These are phyloP conservation scores for Shargacucullia verbasci DNA, from an alignment of 2,888 invertebrate species.

Conservation along the genomic window DNA sequence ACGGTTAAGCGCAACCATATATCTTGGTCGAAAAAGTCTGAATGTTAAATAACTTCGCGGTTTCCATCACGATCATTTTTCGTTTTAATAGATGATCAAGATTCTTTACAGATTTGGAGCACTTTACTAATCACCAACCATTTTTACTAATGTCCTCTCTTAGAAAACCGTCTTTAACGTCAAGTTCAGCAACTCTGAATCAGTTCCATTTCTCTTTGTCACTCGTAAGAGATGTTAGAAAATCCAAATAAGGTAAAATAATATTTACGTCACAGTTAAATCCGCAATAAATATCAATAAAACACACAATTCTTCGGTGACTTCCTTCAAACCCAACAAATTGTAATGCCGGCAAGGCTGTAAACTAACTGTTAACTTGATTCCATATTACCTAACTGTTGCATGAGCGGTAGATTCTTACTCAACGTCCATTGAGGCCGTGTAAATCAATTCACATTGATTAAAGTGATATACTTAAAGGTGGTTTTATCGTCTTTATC, in stretches of 20 bases:
- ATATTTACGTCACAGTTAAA: too few species aligned
- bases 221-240: too few species aligned
- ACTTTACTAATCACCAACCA: too few species aligned
- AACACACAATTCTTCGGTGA: not conserved
- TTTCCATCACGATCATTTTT: conserved; percentile 26
- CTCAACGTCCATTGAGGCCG: conserved; percentile 31
- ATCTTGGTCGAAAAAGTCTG: conserved; percentile 27
- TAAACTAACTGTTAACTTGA: conserved; percentile 41
- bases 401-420: conserved; percentile 40
- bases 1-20: conserved; percentile 27
- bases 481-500: conserved; percentile 4
- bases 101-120: too few species aligned
- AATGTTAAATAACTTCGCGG: conserved; percentile 24
- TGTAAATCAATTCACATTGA: conserved; percentile 40
- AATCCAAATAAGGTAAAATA: too few species aligned
- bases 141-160: too few species aligned
- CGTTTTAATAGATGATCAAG: too few species aligned
- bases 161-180: too few species aligned
- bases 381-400: conserved; percentile 47
- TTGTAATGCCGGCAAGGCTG: conserved; percentile 5
- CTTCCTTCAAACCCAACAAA: conserved; percentile 4
- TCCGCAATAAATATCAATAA: too few species aligned
- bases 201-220: too few species aligned
- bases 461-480: conserved; percentile 19
- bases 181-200: too few species aligned